Evolutionary conservation across 92 coral and sea anemone species (phyloP).

Genomic region (Paramuricea clavata): DNA sequence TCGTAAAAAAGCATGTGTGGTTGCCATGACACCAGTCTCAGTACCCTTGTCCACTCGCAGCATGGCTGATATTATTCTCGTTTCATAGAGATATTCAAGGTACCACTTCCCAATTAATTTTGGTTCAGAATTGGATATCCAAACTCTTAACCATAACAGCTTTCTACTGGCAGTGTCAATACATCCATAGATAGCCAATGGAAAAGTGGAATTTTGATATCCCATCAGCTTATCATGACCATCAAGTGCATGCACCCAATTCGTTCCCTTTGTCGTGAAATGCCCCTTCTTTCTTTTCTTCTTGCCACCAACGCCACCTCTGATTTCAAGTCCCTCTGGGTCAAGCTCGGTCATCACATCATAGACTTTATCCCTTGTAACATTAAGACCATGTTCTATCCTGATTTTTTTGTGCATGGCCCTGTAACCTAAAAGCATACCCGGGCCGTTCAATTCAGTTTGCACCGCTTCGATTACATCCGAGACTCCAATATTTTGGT

Average conservation of each 20-base stretch:
- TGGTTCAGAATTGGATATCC: conserved; percentile 68
- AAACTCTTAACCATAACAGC: conserved; percentile 59
- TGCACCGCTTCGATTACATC: conserved; percentile 61
- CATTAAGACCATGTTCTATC: conserved; percentile 49
- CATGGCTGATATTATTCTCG: conserved; percentile 60
- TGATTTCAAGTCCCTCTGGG: conserved; percentile 21
- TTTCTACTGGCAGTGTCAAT: conserved; percentile 72
- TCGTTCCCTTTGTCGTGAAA: conserved; percentile 21
- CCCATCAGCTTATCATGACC: conserved; percentile 37
- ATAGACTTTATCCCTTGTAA: conserved; percentile 23
- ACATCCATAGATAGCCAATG: conserved; percentile 76
- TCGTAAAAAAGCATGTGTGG: conserved; percentile 73
- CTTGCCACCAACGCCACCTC: conserved; percentile 11
- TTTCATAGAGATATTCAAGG: conserved; percentile 65
- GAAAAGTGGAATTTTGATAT: conserved; percentile 59
- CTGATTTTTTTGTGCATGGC: conserved; percentile 64
- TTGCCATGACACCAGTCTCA: conserved; percentile 75
- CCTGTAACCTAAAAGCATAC: conserved; percentile 66
- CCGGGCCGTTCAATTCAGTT: conserved; percentile 66
- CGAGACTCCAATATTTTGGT: conserved; percentile 48
- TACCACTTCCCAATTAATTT: conserved; percentile 60
- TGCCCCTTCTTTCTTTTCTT: conserved; percentile 10
- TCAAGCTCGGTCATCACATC: conserved; percentile 25
- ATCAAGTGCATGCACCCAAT: conserved; percentile 36
- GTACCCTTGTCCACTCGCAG: conserved; percentile 71